Evolutionary conservation across 2,113 vertebrate genomes (phyloP), one percentile per base, ranked within the genome.

Genomic region (Syngnathus floridae): DNA sequence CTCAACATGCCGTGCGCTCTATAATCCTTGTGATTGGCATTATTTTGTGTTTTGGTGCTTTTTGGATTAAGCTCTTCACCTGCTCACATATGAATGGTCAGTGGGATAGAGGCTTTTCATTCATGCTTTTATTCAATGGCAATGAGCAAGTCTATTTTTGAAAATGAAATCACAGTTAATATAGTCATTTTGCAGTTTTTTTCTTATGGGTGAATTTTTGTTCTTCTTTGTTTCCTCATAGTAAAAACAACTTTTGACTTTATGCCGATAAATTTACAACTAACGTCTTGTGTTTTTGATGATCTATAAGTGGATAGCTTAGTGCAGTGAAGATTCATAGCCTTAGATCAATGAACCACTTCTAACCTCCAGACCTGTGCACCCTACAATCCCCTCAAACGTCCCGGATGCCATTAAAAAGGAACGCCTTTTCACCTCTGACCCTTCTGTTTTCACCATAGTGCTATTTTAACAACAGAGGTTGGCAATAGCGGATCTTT

Each of bases 371-470:
- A 54, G 72, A 52, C 66, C 71, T 64, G 72, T 54, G 51, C 31
- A 52, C 59, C 61, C 66, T 22, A 21, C 68, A 49, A 31, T 62
- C 67, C 63, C 69, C 46, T 2, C 26, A 64, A 73, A 71, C 54
- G 10, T 22, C 57, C 60, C 35, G 41, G 59, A 55, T 16, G 8
- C 74, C 66, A 78, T 88, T 72, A 55, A 81, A 80, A 62, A 51
- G 68, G 70, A 66, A 75, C 79, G 78, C 65, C 75, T 72, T 69
- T 75, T 62, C 13, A 4, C 65, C 71, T n/a, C n/a, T 8, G 38
- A 68, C 70, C 69, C 61, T 54, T 63, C 66, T 83, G 72, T 68
- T 82, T 77, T 69, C 66, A 69, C 73, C 88, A 73, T 70, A 66
- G 45, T 76, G 51, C 35, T 52, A 46, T 76, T 82, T 52, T 38